Conservation (phyloP, 2,888 invertebrate genomes). For the Alentia gelatinosa region DNA sequence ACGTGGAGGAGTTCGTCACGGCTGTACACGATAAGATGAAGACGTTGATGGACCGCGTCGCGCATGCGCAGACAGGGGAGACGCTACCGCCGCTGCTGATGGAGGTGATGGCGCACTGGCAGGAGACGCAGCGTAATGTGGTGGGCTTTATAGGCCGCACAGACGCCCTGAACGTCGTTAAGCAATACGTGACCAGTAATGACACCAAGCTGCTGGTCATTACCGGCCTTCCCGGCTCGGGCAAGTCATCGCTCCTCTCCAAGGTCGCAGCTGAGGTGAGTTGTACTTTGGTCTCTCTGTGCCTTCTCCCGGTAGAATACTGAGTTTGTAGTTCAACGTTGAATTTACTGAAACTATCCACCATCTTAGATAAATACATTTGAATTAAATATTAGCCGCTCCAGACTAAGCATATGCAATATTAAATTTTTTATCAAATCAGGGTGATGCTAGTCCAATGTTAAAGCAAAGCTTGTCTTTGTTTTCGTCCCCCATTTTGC, state of each 20-base stretch:
- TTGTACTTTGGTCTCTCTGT: neutral
- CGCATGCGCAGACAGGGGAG: neutral
- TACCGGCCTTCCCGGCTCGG: slow-evolving; percentile 73
- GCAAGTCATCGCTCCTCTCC: slow-evolving; percentile 74
- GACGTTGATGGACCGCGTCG: slow-evolving; percentile 53
- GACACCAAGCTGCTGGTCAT: slow-evolving; percentile 71
- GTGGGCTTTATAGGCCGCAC: slow-evolving; percentile 63
- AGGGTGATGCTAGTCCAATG: no score
- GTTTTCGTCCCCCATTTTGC: slow-evolving; percentile 55
- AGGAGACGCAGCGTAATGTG: neutral
- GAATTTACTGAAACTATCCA: neutral
- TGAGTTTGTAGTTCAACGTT: neutral
- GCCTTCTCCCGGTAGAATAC: neutral
- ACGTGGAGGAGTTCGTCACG: slow-evolving; percentile 71
- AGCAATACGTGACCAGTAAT: slow-evolving; percentile 69
- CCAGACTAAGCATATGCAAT: no score
- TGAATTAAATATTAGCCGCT: no score
- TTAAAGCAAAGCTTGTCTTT: no score
- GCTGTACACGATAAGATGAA: slow-evolving; percentile 67
- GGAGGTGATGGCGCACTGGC: slow-evolving; percentile 62
- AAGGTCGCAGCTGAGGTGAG: slow-evolving; percentile 73
- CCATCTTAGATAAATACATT: no score
- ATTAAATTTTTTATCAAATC: neutral
- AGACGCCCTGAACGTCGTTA: slow-evolving; percentile 65
- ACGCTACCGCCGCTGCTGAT: slow-evolving; percentile 55